Conservation (phyloP, 2,888 invertebrate genomes). For the Drosophila eohydei region DNA sequence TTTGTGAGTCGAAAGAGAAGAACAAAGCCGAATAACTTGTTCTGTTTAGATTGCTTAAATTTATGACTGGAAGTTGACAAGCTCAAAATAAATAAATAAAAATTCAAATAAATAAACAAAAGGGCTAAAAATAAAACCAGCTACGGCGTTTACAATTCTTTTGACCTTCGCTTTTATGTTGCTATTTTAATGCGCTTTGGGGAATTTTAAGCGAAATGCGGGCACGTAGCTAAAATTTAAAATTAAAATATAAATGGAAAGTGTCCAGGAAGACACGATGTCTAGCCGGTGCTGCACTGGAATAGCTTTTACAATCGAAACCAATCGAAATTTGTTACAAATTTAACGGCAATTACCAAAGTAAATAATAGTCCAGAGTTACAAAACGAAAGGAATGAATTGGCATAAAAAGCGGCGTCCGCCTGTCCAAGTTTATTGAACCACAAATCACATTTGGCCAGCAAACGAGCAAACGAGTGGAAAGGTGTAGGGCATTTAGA, state of each 20-base stretch:
- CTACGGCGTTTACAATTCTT: constrained; percentile 48
- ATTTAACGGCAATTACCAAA: constrained; percentile 68
- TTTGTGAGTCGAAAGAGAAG: neutral
- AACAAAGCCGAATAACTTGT: constrained; percentile 13
- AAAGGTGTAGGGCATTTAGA: constrained; percentile 18
- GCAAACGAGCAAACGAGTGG: neutral
- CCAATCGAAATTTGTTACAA: constrained; percentile 43
- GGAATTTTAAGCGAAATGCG: constrained; percentile 27
- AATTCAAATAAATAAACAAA: constrained; percentile 35
- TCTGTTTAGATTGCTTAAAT: constrained; percentile 1
- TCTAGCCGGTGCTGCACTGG: neutral
- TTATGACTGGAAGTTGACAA: constrained; percentile 16
- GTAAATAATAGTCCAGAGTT: constrained; percentile 37
- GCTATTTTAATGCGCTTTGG: constrained; percentile 8
- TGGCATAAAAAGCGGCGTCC: constrained; percentile 29
- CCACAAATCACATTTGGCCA: constrained; percentile 10
- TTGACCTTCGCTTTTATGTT: constrained; percentile 61
- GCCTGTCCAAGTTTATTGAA: constrained; percentile 18
- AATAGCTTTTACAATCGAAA: neutral
- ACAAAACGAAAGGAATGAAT: constrained; percentile 40
- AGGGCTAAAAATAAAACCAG: constrained; percentile 62
- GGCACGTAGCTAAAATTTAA: constrained; percentile 38
- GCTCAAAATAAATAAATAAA: constrained; percentile 7
- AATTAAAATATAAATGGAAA: constrained; percentile 3
- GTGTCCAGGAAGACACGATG: neutral